These are phyloP conservation scores for Bergia puertoricense DNA, from an alignment of 92 coral and sea anemone genomes.

Conservation along the genomic window DNA sequence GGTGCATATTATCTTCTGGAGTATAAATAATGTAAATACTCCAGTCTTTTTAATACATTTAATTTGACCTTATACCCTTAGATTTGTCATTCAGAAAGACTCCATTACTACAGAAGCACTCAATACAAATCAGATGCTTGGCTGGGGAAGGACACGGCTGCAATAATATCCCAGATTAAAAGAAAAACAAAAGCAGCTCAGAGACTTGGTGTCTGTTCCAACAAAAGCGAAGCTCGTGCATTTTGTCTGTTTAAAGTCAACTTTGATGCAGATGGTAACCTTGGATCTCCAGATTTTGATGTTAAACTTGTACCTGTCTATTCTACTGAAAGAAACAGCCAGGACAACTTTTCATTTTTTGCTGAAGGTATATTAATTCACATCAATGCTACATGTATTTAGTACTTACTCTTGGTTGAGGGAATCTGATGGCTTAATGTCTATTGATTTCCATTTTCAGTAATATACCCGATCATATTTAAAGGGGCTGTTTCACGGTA, in stretches of 20 bases:
- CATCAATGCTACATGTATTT: not conserved
- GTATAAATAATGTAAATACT: not conserved
- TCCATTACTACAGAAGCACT: slow-evolving; percentile 65
- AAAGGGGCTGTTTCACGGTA: no score
- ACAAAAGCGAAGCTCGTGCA: slow-evolving; percentile 58
- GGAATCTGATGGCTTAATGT: no score
- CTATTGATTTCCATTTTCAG: no score
- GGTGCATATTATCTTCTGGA: no score
- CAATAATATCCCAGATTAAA: slow-evolving; percentile 60
- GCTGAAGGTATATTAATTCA: slow-evolving; percentile 64
- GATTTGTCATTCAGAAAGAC: slow-evolving; percentile 73
- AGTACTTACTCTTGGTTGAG: no score
- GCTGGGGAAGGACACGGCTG: slow-evolving; percentile 65
- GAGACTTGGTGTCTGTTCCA: slow-evolving; percentile 53
- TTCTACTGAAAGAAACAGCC: slow-evolving; percentile 27
- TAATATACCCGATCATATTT: no score
- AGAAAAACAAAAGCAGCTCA: slow-evolving; percentile 48
- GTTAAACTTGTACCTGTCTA: slow-evolving; percentile 60
- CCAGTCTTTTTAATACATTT: not conserved
- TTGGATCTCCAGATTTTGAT: slow-evolving; percentile 55
- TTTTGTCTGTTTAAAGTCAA: slow-evolving; percentile 63
- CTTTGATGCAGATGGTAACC: slow-evolving; percentile 61
- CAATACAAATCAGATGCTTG: slow-evolving; percentile 56
- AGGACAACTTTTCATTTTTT: slow-evolving; percentile 39
- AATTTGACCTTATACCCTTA: not conserved